Base-by-base conservation (phyloP, 2,113 vertebrate genomes). In the Ellobius talpinus region DNA sequence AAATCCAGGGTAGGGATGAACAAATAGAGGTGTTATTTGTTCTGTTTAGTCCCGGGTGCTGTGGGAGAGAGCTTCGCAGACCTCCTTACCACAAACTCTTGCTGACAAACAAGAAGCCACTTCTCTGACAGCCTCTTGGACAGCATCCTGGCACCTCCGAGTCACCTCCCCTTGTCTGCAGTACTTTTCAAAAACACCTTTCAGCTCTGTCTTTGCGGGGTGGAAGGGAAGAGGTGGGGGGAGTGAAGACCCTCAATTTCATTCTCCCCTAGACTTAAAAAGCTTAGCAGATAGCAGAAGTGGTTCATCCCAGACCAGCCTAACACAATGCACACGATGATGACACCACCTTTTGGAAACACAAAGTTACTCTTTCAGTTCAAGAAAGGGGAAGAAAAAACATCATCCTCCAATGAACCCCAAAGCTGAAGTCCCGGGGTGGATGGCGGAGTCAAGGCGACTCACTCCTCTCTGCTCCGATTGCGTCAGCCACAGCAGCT, bases 21-120 rank as follows among this genome's bases (percentile, higher is more conserved):
- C 93, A 97, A 97, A 98, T 94, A 98, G 96, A 98, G 93, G 95
- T 96, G 96, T 84, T 91, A 96, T 97, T 98, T 97, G 97, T 98
- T 96, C 95, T 91, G 87, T 89, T 66, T 58, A 77, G 91, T 93
- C 66, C 90, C 0, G 4, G 91, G 65, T 52, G n/a, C 94, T 94
- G 92, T n/a, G 66, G 92, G 90, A 93, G 96, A 94, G 93, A 86
- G 33, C 78, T 93, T 39, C 70, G 19, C 84, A 31, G 87, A 90
- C 93, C 96, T 93, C 93, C 85, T 78, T 14, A 10, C 97, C 97
- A 84, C 96, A 96, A 93, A 94, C 93, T 94, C 93, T 87, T 1
- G 16, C 81, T 52, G 52, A 91, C 91, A 97, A 97, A 98, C 97
- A 97, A 97, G 96, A 97, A 95, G 74, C 89, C 87, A 66, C 87